Evolutionary conservation across 2,888 invertebrate species (phyloP).

Genomic region (Selenia dentaria): DNA sequence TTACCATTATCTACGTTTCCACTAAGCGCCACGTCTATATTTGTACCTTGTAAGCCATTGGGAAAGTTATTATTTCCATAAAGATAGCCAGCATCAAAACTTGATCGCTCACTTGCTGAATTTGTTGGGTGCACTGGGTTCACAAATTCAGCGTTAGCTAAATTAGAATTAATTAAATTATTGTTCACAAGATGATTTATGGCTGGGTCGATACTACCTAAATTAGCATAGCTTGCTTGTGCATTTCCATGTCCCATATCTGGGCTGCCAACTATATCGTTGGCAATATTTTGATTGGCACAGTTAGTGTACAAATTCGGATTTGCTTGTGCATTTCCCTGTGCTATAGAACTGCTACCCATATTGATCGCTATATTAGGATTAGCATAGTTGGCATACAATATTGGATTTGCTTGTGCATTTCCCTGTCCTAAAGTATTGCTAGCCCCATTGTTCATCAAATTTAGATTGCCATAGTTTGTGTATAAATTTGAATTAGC

Average conservation of each 20-base stretch:
- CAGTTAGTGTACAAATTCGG: too few relatives aligned
- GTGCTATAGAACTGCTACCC: too few relatives aligned
- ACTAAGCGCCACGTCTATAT: neutral
- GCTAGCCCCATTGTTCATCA: too few relatives aligned
- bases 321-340: too few relatives aligned
- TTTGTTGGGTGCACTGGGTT: slow-evolving; percentile 7
- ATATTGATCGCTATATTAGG: too few relatives aligned
- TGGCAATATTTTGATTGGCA: slow-evolving; percentile 11
- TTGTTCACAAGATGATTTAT: slow-evolving; percentile 3
- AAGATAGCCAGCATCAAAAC: slow-evolving; percentile 3
- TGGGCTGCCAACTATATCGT: slow-evolving; percentile 10
- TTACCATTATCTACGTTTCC: slow-evolving; percentile 1
- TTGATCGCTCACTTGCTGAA: too few relatives aligned
- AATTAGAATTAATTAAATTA: slow-evolving; percentile 6
- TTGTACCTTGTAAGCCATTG: neutral
- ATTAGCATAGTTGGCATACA: too few relatives aligned
- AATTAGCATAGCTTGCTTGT: slow-evolving; percentile 7
- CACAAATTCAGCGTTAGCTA: neutral
- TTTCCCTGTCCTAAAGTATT: too few relatives aligned
- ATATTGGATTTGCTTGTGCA: too few relatives aligned
- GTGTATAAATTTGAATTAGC: too few relatives aligned
- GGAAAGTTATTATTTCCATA: slow-evolving; percentile 4
- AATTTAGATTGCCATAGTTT: too few relatives aligned
- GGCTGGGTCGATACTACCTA: slow-evolving; percentile 7
- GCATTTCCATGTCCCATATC: neutral